Percentiles rank a stretch among this genome's conserved stretches.
These are phyloP conservation scores for Holothuria glaberrima DNA, from an alignment of 35 echinoderm and acorn worm species.

Conservation along the genomic window DNA sequence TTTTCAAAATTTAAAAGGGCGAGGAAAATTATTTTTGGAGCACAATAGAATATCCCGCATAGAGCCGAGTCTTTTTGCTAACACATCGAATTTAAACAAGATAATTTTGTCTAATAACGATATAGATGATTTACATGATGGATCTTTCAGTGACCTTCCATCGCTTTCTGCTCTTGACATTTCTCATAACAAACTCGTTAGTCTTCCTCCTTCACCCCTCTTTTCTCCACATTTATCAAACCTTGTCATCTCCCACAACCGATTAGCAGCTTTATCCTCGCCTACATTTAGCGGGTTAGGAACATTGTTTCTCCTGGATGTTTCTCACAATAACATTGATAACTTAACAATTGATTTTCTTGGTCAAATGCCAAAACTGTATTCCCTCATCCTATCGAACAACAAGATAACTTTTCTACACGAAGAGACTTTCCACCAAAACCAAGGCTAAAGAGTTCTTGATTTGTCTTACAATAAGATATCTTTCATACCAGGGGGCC, in stretches of 20 bases:
- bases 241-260: not conserved
- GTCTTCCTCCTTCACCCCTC: not conserved
- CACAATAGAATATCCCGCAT: not conserved
- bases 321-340: conserved; percentile 11
- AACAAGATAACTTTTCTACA: not conserved
- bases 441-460: not conserved
- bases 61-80: not conserved
- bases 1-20: not conserved
- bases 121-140: not conserved
- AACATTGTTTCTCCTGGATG: conserved; percentile 6
- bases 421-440: not conserved
- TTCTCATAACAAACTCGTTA: not conserved
- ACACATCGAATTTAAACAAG: not conserved
- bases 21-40: not conserved
- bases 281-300: conserved; percentile 17
- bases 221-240: not conserved
- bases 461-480: conserved; percentile 51
- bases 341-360: not conserved
- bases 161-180: not conserved
- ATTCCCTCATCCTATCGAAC: not conserved
- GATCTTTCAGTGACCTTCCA: not conserved
- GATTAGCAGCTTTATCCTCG: not conserved
- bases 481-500: not conserved
- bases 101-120: conserved; percentile 13
- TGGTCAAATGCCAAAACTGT: conserved; percentile 35